Conservation (phyloP, 1,140 invertebrate species). For the Liolophura sinensis region DNA sequence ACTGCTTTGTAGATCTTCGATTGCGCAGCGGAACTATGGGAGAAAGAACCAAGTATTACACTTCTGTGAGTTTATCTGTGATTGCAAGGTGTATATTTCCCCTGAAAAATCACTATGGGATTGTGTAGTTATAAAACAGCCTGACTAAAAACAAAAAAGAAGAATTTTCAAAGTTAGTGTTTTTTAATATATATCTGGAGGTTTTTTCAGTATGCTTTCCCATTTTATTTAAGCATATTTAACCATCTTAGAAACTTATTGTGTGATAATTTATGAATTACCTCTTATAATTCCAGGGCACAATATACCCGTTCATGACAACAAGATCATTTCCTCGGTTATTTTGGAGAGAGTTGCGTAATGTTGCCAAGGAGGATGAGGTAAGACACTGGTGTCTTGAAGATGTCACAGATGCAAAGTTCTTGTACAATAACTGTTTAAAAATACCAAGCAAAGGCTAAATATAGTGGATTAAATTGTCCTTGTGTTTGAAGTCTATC, state of each 20-base stretch:
- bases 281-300: constrained; percentile 30
- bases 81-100: not conserved
- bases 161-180: not conserved
- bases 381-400: constrained; percentile 16
- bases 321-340: constrained; percentile 23
- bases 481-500: not conserved
- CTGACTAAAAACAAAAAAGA: not conserved
- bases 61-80: constrained; percentile 16
- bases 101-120: not conserved
- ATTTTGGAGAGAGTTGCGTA: constrained; percentile 27
- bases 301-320: constrained; percentile 41
- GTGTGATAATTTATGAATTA: not conserved
- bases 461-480: not conserved
- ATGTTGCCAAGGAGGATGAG: constrained; percentile 33
- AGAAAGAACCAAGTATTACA: constrained; percentile 13
- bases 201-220: not conserved
- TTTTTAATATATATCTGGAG: not conserved
- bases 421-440: not conserved
- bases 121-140: not conserved
- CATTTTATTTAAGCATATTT: not conserved
- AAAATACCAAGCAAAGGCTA: not conserved
- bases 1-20: not conserved
- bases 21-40: not conserved
- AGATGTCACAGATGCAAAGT: not conserved
- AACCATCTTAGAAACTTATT: not conserved